Evolutionary conservation across 2,113 vertebrate species (phyloP), one percentile per base, ranked within the genome.

Genomic region (Ascaphus truei): DNA sequence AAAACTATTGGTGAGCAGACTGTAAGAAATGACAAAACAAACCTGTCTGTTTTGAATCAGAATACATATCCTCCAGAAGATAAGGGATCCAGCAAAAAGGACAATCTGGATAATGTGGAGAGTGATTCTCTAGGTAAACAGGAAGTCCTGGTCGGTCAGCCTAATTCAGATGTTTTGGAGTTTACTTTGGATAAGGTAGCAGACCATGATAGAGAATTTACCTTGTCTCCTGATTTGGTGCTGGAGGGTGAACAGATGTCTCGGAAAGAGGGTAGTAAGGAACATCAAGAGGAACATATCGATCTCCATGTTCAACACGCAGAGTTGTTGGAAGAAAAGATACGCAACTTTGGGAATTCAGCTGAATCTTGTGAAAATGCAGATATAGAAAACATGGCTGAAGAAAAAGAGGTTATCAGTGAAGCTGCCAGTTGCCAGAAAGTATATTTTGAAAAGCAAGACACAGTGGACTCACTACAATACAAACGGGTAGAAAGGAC

Each of bases 1-100:
- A 50, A 20, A 5, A 0, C 9, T 5, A 31, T 51, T 51, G 58
- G 11, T 53, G 47, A 0, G 0, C 1, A 0, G 30, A n/a, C 0
- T 2, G 1, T 3, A 12, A 73, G 50, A 41, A 2, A 0, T n/a
- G 16, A 8, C 1, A 1, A 3, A 8, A 4, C 4, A 25, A 13
- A 41, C 2, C 7, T 6, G 6, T 16, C 20, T 1, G 4, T 9
- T 13, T 5, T 10, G 22, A 6, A 33, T 1, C 20, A 0, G 34
- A 59, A 26, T 4, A 20, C 3, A 10, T 12, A 34, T 36, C 11
- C 34, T 39, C 1, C 0, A 31, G 3, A 1, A 57, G 2, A 34
- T 59, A 69, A n/a, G 62, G 62, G 3, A 65, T 61, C 0, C 15
- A 67, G 23, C 75, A 50, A 67, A 69, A 36, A 0, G 53, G 31